phyloP scores from a whole-genome alignment of 1,140 invertebrate genomes.

The Tribolium castaneum region DNA sequence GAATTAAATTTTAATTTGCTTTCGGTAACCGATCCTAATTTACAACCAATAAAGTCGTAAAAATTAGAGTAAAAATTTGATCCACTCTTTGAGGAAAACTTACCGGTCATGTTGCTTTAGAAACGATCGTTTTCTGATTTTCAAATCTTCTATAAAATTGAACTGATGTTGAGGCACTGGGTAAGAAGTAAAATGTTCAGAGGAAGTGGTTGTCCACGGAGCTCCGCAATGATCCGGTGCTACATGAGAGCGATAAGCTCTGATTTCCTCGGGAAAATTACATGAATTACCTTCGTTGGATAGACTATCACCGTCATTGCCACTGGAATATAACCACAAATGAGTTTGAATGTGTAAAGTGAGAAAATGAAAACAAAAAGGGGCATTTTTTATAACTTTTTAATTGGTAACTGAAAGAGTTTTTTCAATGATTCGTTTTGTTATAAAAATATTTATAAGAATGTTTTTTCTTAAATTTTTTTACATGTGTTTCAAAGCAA shows the following conservation, averaged over 20 bases:
- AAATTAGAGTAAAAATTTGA: too few relatives aligned
- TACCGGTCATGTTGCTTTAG: conserved; percentile 42
- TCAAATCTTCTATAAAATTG: conserved; percentile 50
- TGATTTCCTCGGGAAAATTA: conserved; percentile 15
- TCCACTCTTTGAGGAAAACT: conserved; percentile 25
- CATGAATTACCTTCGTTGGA: conserved; percentile 32
- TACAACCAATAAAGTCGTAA: too few relatives aligned
- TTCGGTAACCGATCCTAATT: too few relatives aligned
- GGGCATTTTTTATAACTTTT: too few relatives aligned
- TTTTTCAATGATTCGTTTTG: too few relatives aligned
- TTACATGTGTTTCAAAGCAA: too few relatives aligned
- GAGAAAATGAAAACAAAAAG: too few relatives aligned
- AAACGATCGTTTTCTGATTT: conserved; percentile 22
- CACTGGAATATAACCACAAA: conserved; percentile 40
- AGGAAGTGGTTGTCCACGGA: conserved; percentile 53
- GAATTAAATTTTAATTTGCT: too few relatives aligned
- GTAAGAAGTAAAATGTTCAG: conserved; percentile 45
- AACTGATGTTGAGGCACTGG: conserved; percentile 47
- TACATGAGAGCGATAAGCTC: conserved; percentile 24
- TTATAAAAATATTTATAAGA: too few relatives aligned
- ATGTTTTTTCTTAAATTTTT: too few relatives aligned
- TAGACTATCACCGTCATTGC: conserved; percentile 52
- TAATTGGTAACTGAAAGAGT: too few relatives aligned
- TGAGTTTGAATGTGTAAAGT: background rate
- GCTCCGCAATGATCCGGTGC: conserved; percentile 43